Evolutionary conservation across 2,888 invertebrate species (phyloP).

Genomic region (Cheilosia soror): DNA sequence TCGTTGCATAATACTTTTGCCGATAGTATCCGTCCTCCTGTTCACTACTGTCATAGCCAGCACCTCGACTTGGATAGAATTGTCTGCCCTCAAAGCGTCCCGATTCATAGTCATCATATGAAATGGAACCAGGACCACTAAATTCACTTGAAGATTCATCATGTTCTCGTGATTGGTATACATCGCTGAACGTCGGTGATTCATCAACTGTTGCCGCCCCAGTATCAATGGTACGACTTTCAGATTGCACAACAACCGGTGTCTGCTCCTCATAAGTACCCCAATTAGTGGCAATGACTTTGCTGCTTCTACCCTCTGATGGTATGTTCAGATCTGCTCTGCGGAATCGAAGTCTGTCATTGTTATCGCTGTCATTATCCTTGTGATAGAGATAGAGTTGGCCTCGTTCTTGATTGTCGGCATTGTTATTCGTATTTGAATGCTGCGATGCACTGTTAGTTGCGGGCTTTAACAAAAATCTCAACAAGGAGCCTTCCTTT

Average conservation of each 20-base stretch:
- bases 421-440: slow-evolving; percentile 42
- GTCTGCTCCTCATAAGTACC: slow-evolving; percentile 69
- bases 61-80: slow-evolving; percentile 53
- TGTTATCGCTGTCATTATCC: slow-evolving; percentile 58
- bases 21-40: slow-evolving; percentile 50
- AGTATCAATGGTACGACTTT: slow-evolving; percentile 38
- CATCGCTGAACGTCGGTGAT: slow-evolving; percentile 39
- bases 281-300: slow-evolving; percentile 67
- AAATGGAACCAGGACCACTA: slow-evolving; percentile 21
- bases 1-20: slow-evolving; percentile 61
- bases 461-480: slow-evolving; percentile 36
- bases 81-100: slow-evolving; percentile 59
- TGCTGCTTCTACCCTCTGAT: slow-evolving; percentile 29
- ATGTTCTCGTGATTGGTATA: slow-evolving; percentile 34
- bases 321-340: slow-evolving; percentile 29
- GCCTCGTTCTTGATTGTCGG: slow-evolving; percentile 40
- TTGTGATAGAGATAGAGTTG: slow-evolving; percentile 35
- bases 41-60: slow-evolving; percentile 1
- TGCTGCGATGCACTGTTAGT: slow-evolving; percentile 28
- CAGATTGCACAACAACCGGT: slow-evolving; percentile 63
- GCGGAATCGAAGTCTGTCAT: slow-evolving; percentile 57
- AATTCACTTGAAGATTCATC: slow-evolving; percentile 47
- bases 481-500: slow-evolving; percentile 51
- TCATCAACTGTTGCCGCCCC: slow-evolving; percentile 16
- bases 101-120: slow-evolving; percentile 66